phyloP scores from a whole-genome alignment of 2,113 vertebrate species.

The Sorex araneus region DNA sequence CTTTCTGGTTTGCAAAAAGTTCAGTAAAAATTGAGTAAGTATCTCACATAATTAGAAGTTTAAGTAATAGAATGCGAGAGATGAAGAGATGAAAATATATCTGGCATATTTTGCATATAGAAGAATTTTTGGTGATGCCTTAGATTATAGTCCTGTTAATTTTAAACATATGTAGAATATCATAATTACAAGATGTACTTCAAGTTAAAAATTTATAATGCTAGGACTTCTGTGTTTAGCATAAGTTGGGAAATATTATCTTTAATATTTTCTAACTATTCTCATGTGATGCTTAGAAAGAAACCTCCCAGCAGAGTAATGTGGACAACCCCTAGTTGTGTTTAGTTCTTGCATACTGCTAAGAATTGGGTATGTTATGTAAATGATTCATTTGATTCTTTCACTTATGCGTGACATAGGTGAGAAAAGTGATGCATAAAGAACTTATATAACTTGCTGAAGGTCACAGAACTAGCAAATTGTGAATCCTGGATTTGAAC shows the following conservation, averaged over 20 bases:
- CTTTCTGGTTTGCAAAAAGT: constrained; percentile 72
- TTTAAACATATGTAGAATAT: constrained; percentile 30
- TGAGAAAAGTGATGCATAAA: background rate
- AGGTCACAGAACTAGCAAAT: background rate
- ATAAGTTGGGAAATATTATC: constrained; percentile 38
- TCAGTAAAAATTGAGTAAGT: constrained; percentile 76
- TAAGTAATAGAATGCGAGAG: constrained; percentile 55
- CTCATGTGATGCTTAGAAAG: constrained; percentile 57
- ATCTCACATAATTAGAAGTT: constrained; percentile 66
- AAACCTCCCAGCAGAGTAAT: constrained; percentile 36
- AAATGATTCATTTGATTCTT: background rate
- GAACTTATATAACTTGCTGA: background rate
- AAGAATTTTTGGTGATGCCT: constrained; percentile 37
- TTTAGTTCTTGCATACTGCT: background rate
- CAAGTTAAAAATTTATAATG: background rate
- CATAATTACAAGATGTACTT: background rate
- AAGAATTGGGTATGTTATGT: background rate
- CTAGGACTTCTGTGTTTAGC: background rate
- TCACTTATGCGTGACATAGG: background rate
- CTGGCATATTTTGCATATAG: background rate
- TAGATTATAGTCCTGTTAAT: background rate
- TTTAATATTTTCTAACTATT: constrained; percentile 49
- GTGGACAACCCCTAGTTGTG: background rate
- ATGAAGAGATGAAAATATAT: constrained; percentile 1
- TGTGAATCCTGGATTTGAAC: constrained; percentile 5